Evolutionary conservation across 2,113 vertebrate genomes (phyloP).

Genomic region (Brachyistius frenatus): DNA sequence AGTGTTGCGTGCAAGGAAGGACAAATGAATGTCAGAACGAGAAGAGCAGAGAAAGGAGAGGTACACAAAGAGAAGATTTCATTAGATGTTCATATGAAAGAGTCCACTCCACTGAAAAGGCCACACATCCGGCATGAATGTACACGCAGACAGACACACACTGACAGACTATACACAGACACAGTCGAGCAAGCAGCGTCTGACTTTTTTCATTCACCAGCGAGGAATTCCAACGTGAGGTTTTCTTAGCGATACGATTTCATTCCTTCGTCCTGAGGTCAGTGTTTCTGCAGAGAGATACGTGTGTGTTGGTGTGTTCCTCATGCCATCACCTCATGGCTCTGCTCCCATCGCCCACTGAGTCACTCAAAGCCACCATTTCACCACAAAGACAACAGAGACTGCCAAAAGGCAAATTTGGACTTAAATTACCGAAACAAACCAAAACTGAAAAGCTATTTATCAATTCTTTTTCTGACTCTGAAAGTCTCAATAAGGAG

Average conservation of each 20-base stretch:
- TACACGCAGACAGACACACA: slow-evolving; percentile 33
- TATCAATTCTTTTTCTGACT: background rate
- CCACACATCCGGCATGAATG: slow-evolving; percentile 26
- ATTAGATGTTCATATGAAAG: slow-evolving; percentile 48
- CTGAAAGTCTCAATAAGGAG: no score
- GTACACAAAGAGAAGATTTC: slow-evolving; percentile 35
- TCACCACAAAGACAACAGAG: background rate
- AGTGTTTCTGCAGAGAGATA: slow-evolving; percentile 60
- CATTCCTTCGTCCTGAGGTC: slow-evolving; percentile 78
- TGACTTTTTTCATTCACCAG: slow-evolving; percentile 65
- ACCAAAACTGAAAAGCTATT: background rate
- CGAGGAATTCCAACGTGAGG: slow-evolving; percentile 71
- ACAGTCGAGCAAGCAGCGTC: slow-evolving; percentile 65
- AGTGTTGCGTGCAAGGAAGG: slow-evolving; percentile 58
- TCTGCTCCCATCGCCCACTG: slow-evolving; percentile 1
- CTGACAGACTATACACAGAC: slow-evolving; percentile 44
- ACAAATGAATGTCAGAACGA: slow-evolving; percentile 61
- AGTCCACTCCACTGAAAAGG: slow-evolving; percentile 48
- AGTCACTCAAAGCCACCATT: slow-evolving; percentile 13
- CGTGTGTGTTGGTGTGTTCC: slow-evolving; percentile 11
- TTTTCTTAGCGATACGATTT: slow-evolving; percentile 82
- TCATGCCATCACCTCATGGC: slow-evolving; percentile 24
- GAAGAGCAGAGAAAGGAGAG: slow-evolving; percentile 24
- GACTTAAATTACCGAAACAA: background rate
- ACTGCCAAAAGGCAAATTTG: background rate